Percentiles rank a stretch among this genome's conserved stretches.
Conservation (phyloP, 1,140 invertebrate species). For the Temnothorax longispinosus region DNA sequence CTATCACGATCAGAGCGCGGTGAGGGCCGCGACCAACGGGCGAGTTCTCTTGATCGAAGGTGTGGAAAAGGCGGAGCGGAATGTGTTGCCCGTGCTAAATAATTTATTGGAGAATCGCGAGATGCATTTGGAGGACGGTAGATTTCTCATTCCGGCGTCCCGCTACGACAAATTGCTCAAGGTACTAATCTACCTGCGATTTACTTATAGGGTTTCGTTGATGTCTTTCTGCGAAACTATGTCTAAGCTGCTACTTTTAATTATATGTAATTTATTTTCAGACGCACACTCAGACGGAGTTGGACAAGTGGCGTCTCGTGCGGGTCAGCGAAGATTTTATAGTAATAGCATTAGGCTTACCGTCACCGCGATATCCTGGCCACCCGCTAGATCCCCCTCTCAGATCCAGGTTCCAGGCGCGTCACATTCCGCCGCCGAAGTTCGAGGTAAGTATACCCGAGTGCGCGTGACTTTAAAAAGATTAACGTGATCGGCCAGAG, state of each 20-base stretch:
- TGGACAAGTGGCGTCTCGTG: slow-evolving; percentile 95
- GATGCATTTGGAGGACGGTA: slow-evolving; percentile 99
- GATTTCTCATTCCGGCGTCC: slow-evolving; percentile 94
- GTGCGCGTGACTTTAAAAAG: slow-evolving; percentile 12
- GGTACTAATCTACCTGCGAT: slow-evolving; percentile 85
- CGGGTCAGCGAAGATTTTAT: slow-evolving; percentile 96
- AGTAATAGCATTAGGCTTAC: slow-evolving; percentile 95
- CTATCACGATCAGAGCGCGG: slow-evolving; percentile 98
- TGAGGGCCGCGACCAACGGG: slow-evolving; percentile 95
- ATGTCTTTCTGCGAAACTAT: neutral
- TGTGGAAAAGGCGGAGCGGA: slow-evolving; percentile 98
- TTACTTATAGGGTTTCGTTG: slow-evolving; percentile 12
- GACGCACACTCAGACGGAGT: slow-evolving; percentile 91
- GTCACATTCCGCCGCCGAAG: slow-evolving; percentile 90
- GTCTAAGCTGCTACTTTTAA: too few species aligned
- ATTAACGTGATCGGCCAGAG: neutral
- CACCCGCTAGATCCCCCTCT: slow-evolving; percentile 98
- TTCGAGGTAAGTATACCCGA: slow-evolving; percentile 86
- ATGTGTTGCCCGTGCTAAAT: slow-evolving; percentile 98
- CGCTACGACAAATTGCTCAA: slow-evolving; percentile 96
- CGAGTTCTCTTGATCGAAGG: slow-evolving; percentile 97
- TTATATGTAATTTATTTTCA: slow-evolving; percentile 80
- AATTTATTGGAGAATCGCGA: slow-evolving; percentile 99
- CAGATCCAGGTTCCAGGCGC: slow-evolving; percentile 97
- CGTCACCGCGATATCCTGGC: slow-evolving; percentile 94